Evolutionary conservation across 1,140 invertebrate genomes (phyloP).

Genomic region (Stegodyphus mimosarum): DNA sequence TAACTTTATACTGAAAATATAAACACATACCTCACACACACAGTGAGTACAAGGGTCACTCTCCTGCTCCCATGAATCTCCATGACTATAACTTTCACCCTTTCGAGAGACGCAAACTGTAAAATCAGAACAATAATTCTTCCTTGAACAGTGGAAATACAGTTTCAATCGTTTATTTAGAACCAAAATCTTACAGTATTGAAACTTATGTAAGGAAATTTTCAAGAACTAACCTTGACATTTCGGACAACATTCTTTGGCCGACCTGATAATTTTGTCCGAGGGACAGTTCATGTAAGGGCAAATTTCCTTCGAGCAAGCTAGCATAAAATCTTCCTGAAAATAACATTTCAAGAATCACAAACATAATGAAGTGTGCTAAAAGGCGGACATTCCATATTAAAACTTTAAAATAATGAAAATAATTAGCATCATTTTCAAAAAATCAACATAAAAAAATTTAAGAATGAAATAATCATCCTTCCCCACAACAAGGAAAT

Average conservation of each 20-base stretch:
- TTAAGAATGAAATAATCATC: no score
- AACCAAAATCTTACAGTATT: not conserved
- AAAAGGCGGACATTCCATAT: no score
- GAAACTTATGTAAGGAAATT: not conserved
- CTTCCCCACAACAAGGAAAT: no score
- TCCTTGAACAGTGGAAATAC: no score
- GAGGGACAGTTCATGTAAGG: constrained; percentile 23
- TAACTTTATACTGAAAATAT: no score
- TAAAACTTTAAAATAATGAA: no score
- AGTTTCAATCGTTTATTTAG: no score
- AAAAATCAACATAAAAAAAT: no score
- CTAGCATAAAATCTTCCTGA: constrained; percentile 57
- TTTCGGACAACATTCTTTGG: constrained; percentile 53
- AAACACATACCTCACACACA: constrained; percentile 47
- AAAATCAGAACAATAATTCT: not conserved
- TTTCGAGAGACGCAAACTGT: constrained; percentile 47
- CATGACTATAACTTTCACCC: constrained; percentile 30
- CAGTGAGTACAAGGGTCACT: constrained; percentile 44
- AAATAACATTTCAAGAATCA: not conserved
- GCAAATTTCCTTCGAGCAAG: constrained; percentile 54
- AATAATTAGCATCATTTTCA: no score
- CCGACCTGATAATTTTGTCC: constrained; percentile 24
- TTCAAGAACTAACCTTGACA: constrained; percentile 37
- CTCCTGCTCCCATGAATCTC: constrained; percentile 24
- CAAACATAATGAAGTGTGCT: no score